Evolutionary conservation across 2,113 vertebrate species (phyloP), one percentile per base, ranked within the genome.

Genomic region (Rafetus swinhoei): DNA sequence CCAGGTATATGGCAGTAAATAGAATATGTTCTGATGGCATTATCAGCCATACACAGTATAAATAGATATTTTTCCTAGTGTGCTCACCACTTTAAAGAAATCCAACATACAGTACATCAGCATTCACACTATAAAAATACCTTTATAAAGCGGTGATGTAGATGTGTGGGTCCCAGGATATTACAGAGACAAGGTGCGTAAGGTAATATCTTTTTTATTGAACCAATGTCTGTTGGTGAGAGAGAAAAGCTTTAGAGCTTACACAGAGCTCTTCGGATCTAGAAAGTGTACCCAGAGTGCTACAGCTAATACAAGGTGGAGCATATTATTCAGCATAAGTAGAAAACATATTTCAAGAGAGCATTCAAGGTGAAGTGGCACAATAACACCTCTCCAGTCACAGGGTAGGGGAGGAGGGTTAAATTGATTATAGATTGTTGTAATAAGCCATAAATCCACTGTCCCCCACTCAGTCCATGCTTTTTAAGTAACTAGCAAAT

Each of bases 1-100:
- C 8, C 91, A 14, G 91, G 10, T 91, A 56, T 57, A 6, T 85
- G 77, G 18, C 53, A 92, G 85, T 90, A 93, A 92, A 89, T 24
- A 89, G 74, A 94, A 87, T 35, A 83, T 88, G 77, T 59, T 90
- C 79, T 90, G 72, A 90, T 89, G 53, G 6, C 22, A 86, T 95
- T 95, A 90, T 95, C 82, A 96, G 56, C 27, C 82, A 69, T 81
- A 90, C 90, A 6, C 35, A 85, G 82, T 87, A 88, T 32, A 96
- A 95, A 93, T 0, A 77, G 69, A 86, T 18, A 52, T n/a, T 80
- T 84, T 93, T 93, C 16, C 57, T 92, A 69, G 74, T 81, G 79
- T 1, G 0, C 8, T 88, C 3, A n/a, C 21, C 56, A 84, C 93
- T 89, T 65, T 77, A 92, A 93, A 93, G 77, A 92, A 90, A 45